Evolutionary conservation across 2,113 vertebrate species (phyloP).

Genomic region (Erythrocercus mccallii): DNA sequence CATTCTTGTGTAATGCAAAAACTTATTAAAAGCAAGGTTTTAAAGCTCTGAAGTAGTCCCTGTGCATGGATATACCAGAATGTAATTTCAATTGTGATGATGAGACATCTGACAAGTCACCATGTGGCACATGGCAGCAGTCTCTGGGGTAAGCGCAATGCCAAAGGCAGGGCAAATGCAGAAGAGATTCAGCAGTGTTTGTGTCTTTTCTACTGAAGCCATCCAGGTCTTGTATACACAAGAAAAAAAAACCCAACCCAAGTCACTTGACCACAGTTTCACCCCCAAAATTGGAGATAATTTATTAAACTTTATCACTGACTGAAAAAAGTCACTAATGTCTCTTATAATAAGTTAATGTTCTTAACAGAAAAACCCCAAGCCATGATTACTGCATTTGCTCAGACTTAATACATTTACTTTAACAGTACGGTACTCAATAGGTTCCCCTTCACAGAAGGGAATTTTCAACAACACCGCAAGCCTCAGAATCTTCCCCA

Average conservation of each 20-base stretch:
- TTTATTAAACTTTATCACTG: constrained; percentile 77
- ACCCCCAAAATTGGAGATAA: constrained; percentile 74
- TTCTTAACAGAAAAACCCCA: constrained; percentile 65
- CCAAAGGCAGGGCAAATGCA: neutral
- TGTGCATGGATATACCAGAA: neutral
- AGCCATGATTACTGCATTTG: constrained; percentile 63
- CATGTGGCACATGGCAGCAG: neutral
- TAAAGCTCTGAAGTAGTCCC: neutral
- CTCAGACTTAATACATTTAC: constrained; percentile 63
- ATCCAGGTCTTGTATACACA: neutral
- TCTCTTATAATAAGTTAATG: constrained; percentile 79
- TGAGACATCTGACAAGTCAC: neutral
- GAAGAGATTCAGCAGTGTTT: neutral
- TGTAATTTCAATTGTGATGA: neutral
- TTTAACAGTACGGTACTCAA: constrained; percentile 54
- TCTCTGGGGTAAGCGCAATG: neutral
- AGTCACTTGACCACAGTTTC: constrained; percentile 12
- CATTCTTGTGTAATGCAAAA: neutral
- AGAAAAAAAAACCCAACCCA: neutral
- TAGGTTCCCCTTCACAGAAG: constrained; percentile 80
- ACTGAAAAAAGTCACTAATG: constrained; percentile 68
- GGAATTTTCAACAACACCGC: constrained; percentile 59
- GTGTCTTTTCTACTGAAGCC: neutral
- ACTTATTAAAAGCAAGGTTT: neutral
- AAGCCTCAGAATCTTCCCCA: constrained; percentile 24